phyloP scores from a whole-genome alignment of 2,113 vertebrate genomes.

The Progne subis region DNA sequence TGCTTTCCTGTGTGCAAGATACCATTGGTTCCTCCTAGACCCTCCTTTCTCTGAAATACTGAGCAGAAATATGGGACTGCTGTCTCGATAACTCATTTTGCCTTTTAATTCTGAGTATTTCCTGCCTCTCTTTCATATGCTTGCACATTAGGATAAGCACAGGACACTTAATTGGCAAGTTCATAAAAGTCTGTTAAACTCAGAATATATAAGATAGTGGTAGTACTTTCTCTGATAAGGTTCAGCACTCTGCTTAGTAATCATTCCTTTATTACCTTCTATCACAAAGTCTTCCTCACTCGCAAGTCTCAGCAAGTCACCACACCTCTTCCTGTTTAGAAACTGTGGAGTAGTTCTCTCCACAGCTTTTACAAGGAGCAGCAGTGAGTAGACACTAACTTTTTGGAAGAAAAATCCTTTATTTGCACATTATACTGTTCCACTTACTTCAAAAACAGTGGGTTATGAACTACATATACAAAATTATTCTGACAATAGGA shows the following conservation, averaged over 20 bases:
- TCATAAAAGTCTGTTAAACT: not conserved
- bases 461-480: not conserved
- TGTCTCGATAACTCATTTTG: not conserved
- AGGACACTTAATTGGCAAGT: not conserved
- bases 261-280: conserved; percentile 50
- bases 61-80: not conserved
- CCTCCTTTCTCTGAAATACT: not conserved
- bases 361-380: conserved; percentile 1
- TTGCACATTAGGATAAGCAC: not conserved
- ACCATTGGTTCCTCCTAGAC: not conserved
- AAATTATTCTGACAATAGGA: not conserved
- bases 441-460: not conserved
- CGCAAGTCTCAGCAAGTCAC: conserved; percentile 20
- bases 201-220: not conserved
- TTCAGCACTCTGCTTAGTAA: conserved; percentile 27
- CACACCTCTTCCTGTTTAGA: conserved; percentile 47
- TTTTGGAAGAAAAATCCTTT: not conserved
- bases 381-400: not conserved
- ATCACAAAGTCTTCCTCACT: conserved; percentile 21
- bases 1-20: not conserved
- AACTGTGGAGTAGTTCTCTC: conserved; percentile 24
- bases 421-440: not conserved
- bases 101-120: not conserved
- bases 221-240: conserved; percentile 36
- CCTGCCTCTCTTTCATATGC: not conserved